phyloP scores from a whole-genome alignment of 2,888 invertebrate genomes.

The Cephus nigrinus region DNA sequence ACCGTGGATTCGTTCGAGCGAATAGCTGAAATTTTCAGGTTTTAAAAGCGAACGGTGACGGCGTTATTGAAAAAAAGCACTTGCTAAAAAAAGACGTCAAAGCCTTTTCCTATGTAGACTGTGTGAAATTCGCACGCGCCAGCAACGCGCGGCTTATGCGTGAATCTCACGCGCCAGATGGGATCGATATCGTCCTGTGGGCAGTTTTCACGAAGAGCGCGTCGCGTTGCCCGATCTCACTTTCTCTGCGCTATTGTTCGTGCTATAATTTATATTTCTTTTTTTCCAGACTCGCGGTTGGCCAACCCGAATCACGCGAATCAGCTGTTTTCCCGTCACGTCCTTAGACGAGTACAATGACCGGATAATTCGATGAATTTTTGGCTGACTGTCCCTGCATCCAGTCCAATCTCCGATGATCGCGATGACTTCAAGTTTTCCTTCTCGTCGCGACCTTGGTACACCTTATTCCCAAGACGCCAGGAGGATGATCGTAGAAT shows the following conservation, averaged over 20 bases:
- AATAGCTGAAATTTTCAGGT: not conserved
- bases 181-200: not conserved
- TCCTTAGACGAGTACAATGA: constrained; percentile 39
- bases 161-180: not conserved
- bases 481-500: not conserved
- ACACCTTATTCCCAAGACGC: not conserved
- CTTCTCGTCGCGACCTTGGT: not conserved
- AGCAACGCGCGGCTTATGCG: not conserved
- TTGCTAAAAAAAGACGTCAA: not conserved
- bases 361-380: constrained; percentile 31
- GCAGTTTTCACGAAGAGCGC: not conserved
- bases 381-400: not conserved
- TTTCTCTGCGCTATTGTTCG: constrained; percentile 32
- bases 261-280: not conserved
- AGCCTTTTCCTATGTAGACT: not conserved
- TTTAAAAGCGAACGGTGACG: not conserved
- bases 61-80: not conserved
- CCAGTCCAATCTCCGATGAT: not conserved
- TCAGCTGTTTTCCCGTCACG: constrained; percentile 38
- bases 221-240: constrained; percentile 21
- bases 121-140: not conserved
- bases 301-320: constrained; percentile 34
- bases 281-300: constrained; percentile 27
- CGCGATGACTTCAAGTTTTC: not conserved
- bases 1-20: not conserved